These are phyloP conservation scores for Myiozetetes cayanensis DNA, from an alignment of 2,113 vertebrate species.

Conservation along the genomic window DNA sequence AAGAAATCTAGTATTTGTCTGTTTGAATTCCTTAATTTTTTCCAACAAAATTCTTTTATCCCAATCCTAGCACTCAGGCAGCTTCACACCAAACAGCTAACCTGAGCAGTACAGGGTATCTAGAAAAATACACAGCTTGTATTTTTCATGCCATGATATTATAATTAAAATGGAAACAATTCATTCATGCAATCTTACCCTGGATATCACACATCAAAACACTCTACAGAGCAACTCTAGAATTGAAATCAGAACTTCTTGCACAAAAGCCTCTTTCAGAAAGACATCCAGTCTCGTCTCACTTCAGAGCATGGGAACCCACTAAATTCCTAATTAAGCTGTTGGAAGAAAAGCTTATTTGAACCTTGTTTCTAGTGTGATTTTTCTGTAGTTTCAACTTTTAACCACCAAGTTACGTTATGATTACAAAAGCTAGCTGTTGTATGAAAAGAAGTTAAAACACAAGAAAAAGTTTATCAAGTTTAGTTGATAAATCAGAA, in stretches of 20 bases:
- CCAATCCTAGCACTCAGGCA: background rate
- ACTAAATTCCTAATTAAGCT: background rate
- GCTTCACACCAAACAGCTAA: background rate
- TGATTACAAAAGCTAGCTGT: background rate
- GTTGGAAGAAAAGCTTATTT: background rate
- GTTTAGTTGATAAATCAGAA: background rate
- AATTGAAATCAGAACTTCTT: background rate
- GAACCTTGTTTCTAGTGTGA: background rate
- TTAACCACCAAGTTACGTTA: background rate
- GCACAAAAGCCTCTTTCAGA: background rate
- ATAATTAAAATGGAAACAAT: background rate
- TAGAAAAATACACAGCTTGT: background rate
- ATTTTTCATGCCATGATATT: background rate
- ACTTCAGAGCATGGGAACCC: background rate
- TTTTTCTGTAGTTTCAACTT: background rate
- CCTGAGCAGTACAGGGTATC: background rate
- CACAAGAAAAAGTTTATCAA: background rate
- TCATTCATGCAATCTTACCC: background rate
- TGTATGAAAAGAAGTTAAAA: background rate
- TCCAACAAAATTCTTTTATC: background rate
- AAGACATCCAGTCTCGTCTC: background rate
- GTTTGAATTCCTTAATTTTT: background rate
- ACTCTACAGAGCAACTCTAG: background rate
- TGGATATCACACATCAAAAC: background rate
- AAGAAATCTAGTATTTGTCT: background rate